phyloP scores from a whole-genome alignment of 2,888 invertebrate genomes.

The Biston betularia region DNA sequence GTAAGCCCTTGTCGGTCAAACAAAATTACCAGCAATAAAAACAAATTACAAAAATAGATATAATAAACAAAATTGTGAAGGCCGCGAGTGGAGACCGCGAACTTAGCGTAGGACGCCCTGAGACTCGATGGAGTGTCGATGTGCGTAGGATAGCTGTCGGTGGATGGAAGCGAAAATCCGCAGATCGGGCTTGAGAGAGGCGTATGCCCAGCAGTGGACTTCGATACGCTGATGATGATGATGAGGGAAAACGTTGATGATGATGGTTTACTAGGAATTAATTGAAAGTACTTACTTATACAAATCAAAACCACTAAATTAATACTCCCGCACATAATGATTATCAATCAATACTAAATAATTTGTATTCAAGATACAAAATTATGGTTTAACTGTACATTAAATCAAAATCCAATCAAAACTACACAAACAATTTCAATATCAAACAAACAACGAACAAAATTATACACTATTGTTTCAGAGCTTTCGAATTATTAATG shows the following conservation, averaged over 20 bases:
- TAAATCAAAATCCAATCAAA: conserved; percentile 19
- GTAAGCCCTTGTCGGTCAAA: too few species aligned
- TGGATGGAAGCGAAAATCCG: too few species aligned
- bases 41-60: too few species aligned
- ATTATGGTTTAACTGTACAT: neutral
- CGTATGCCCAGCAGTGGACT: too few species aligned
- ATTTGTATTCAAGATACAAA: neutral
- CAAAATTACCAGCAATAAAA: too few species aligned
- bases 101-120: too few species aligned
- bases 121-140: too few species aligned
- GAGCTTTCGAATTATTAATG: conserved; percentile 2
- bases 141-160: too few species aligned
- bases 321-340: conserved; percentile 1
- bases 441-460: conserved; percentile 4
- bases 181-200: too few species aligned
- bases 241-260: neutral
- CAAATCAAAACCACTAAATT: conserved; percentile 13
- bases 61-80: too few species aligned
- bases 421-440: conserved; percentile 24
- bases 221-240: too few species aligned
- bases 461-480: conserved; percentile 5
- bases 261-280: neutral
- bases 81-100: too few species aligned
- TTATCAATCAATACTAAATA: neutral
- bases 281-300: conserved; percentile 16